Percentiles rank a stretch among this genome's conserved stretches.
Evolutionary conservation across 2,888 invertebrate species (phyloP).

Genomic region (Zele albiditarsus): DNA sequence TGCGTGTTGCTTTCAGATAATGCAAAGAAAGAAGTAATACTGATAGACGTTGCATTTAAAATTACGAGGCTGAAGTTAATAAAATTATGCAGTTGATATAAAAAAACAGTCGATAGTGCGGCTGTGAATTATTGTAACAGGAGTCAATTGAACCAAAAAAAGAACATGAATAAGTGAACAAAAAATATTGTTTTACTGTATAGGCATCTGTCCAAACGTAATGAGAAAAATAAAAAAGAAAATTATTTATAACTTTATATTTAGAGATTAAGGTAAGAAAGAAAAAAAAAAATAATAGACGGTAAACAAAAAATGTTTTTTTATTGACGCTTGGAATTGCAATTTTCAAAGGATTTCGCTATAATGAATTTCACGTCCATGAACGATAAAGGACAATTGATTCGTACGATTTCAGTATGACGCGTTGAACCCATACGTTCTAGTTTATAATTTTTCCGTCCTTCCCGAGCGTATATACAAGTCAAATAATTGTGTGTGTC

Average conservation of each 20-base stretch:
- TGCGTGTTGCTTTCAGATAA: not conserved
- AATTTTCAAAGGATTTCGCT: constrained; percentile 18
- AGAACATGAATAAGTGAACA: not conserved
- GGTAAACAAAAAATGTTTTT: not conserved
- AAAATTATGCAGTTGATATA: not conserved
- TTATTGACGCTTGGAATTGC: constrained; percentile 19
- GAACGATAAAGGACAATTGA: constrained; percentile 10
- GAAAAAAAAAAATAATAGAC: not conserved
- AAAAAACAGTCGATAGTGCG: constrained; percentile 20
- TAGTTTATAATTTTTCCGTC: constrained; percentile 52
- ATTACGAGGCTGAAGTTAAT: not conserved
- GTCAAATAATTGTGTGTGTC: constrained; percentile 17
- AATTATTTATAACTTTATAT: constrained; percentile 23
- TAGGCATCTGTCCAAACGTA: not conserved
- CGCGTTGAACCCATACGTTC: constrained; percentile 31
- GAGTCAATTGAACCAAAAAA: constrained; percentile 33
- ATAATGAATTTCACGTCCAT: constrained; percentile 8
- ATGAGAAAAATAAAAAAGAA: not conserved
- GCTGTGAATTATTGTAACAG: constrained; percentile 33
- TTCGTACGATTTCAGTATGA: constrained; percentile 28
- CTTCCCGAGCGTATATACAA: constrained; percentile 39
- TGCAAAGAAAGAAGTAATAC: not conserved
- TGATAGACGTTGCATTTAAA: not conserved
- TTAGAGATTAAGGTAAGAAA: not conserved
- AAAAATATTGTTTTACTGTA: constrained; percentile 2